Conservation (phyloP, 2,888 invertebrate species). For the Drosophila cyrtoloma region DNA sequence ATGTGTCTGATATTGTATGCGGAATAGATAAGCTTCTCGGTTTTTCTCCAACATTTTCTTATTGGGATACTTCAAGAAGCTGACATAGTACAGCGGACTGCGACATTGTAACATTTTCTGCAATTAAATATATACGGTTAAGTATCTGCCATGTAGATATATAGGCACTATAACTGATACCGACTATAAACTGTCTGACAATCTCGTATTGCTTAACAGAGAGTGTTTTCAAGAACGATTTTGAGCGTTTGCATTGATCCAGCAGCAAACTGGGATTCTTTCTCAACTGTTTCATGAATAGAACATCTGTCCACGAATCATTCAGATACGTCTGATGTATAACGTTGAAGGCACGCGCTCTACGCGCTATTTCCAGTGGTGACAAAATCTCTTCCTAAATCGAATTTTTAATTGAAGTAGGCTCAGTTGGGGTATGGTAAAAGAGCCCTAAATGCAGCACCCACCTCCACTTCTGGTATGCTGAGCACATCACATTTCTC, state of each 20-base stretch:
- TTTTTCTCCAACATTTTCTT: conserved; percentile 63
- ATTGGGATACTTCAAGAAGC: conserved; percentile 72
- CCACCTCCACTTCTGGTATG: conserved; percentile 73
- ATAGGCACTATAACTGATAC: neutral
- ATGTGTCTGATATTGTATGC: conserved; percentile 82
- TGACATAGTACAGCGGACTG: conserved; percentile 80
- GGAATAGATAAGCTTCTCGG: conserved; percentile 74
- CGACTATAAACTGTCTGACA: conserved; percentile 78
- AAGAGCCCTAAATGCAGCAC: neutral
- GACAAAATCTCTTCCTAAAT: conserved; percentile 71
- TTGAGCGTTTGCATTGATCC: conserved; percentile 73
- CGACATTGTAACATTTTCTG: conserved; percentile 84
- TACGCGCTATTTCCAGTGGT: conserved; percentile 77
- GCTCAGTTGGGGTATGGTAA: neutral
- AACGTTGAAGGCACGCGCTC: conserved; percentile 74
- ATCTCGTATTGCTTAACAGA: conserved; percentile 73
- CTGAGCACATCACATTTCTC: conserved; percentile 82
- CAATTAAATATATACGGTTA: neutral
- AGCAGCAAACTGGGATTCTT: conserved; percentile 72
- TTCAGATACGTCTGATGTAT: conserved; percentile 82
- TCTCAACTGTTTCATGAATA: conserved; percentile 76
- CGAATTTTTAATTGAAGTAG: accelerated
- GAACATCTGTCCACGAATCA: conserved; percentile 81
- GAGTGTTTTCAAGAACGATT: conserved; percentile 58
- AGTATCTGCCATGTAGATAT: neutral